Evolutionary conservation across 2,797 vertebrate genomes (phyloP), one percentile per base, ranked within the genome.

Genomic region (Saxicola maurus): DNA sequence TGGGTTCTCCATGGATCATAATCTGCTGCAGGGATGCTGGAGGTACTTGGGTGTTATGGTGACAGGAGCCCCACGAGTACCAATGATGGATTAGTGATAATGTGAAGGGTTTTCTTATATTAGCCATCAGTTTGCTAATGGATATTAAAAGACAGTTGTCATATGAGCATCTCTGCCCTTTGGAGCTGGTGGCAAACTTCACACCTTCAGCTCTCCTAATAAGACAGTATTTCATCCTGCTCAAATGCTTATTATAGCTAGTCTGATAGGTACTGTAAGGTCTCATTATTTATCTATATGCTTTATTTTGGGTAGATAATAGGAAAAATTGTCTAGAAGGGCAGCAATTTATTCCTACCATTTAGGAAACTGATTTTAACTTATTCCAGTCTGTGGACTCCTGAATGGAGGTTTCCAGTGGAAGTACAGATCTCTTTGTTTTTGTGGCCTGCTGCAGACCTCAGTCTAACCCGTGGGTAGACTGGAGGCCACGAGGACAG

Each of bases 231-330:
- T 94, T 92, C 87, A 92, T 74, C 68, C 57, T 11, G 6, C 57
- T 91, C 77, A 65, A 94, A 69, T 77, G 71, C 78, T 94, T 92
- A 89, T 94, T 94, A 94, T 21, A 94, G 80, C 71, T 82, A 37
- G 27, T 62, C 79, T 91, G 79, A 87, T 68, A 75, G 75, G 66
- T 69, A 74, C 42, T 74, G 57, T 37, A 83, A 87, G 82, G 87
- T 66, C 82, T 82, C 84, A 66, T 92, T 92, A 80, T 91, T 91
- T 89, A 84, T 71, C 83, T 79, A 28, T 48, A 60, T 42, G 24
- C 55, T 79, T 94, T 91, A 92, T 89, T 96, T 95, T 93, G 65
- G 61, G 40, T 74, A 84, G 87, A 35, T 86, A 89, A 93, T 37
- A 71, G 77, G 87, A 87, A 87, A 91, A 83, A 74, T 38, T 84